Conservation (phyloP, 92 coral and sea anemone genomes). For the Siderastrea siderea region DNA sequence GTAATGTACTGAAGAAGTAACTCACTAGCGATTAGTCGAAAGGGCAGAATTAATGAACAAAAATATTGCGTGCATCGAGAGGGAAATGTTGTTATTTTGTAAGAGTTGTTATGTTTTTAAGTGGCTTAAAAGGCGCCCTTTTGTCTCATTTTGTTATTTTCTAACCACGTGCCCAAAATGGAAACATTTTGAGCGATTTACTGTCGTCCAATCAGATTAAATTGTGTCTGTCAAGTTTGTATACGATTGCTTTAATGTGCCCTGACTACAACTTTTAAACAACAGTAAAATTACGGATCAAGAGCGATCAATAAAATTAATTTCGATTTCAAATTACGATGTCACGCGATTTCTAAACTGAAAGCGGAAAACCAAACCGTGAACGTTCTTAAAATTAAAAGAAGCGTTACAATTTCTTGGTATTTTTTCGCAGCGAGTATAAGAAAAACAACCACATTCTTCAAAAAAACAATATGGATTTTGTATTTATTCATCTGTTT, state of each 20-base stretch:
- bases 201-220: constrained; percentile 16
- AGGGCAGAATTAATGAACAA: constrained; percentile 23
- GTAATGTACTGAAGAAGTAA: neutral
- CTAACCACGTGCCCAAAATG: constrained; percentile 34
- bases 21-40: neutral
- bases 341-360: neutral
- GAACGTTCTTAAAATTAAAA: no score
- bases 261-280: neutral
- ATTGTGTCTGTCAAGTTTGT: neutral
- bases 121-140: constrained; percentile 34
- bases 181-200: constrained; percentile 21
- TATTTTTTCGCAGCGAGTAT: no score
- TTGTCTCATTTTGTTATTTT: constrained; percentile 3
- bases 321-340: neutral
- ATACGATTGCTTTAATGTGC: neutral
- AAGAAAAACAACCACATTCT: no score
- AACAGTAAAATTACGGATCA: neutral
- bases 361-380: no score
- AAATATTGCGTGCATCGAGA: constrained; percentile 33
- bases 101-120: constrained; percentile 31
- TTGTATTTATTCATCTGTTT: no score
- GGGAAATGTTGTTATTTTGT: neutral
- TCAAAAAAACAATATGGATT: no score
- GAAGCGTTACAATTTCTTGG: no score
- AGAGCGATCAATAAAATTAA: neutral